phyloP scores from a whole-genome alignment of 1,140 invertebrate species.

The Lepidurus apus region DNA sequence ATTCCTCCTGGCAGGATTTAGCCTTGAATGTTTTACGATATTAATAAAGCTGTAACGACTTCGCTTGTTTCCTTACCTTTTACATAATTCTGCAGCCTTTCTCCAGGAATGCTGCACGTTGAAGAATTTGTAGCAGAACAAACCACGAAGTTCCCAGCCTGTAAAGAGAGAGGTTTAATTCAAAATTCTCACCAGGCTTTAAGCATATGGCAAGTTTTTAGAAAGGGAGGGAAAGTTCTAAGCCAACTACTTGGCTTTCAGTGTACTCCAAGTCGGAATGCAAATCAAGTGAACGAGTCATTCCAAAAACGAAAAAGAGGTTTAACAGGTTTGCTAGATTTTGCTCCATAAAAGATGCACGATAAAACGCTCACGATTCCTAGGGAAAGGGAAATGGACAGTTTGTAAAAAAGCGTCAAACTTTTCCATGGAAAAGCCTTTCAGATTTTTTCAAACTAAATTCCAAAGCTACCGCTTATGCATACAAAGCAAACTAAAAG shows the following conservation, averaged over 20 bases:
- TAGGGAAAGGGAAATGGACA: neutral
- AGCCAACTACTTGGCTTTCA: neutral
- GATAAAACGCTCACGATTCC: neutral
- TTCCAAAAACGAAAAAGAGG: neutral
- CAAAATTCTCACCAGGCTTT: neutral
- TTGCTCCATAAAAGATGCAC: neutral
- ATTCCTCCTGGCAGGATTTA: too few species aligned
- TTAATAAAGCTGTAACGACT: too few species aligned
- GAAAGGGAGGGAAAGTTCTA: neutral
- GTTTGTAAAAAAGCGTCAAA: neutral
- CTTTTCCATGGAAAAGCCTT: too few species aligned
- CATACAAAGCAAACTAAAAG: neutral
- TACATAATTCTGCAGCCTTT: constrained; percentile 87
- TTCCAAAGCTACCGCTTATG: neutral
- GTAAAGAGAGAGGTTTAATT: constrained; percentile 40
- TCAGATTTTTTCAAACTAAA: too few species aligned
- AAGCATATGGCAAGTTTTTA: neutral
- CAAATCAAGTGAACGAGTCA: neutral
- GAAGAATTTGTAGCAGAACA: constrained; percentile 93
- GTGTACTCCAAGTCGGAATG: neutral
- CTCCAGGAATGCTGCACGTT: constrained; percentile 93
- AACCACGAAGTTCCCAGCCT: constrained; percentile 87
- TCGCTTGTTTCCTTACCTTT: constrained; percentile 60
- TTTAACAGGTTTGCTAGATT: neutral
- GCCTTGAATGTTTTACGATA: too few species aligned